Base-by-base conservation (phyloP, 2,113 vertebrate species). In the Hoplias malabaricus region DNA sequence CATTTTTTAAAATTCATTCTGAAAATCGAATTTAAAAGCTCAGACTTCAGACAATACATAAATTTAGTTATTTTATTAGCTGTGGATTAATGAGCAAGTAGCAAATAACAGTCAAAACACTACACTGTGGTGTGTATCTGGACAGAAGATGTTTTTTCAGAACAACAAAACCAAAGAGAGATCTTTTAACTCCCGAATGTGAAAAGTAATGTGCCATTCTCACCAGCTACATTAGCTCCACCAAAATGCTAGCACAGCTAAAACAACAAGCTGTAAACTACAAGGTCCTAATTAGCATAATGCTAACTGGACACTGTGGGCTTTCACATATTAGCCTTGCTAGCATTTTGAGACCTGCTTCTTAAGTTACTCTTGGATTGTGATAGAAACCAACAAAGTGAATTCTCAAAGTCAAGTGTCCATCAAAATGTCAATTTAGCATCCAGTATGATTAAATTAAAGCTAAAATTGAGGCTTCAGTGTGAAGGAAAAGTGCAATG, bases 41-140 rank as follows among this genome's bases (percentile, higher is more conserved):
- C n/a, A n/a, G n/a, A n/a, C n/a, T 38, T 38, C 9, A 38, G n/a
- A 3, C 31, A 34, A 7, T 14, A 33, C n/a, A 33, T 33, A 2
- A 16, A 6, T 61, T 8, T 61, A 4, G 13, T 34, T 10, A 16
- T n/a, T 63, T 63, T 63, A 63, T 63, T 63, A 36, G 31, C 59
- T 21, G 6, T 34, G 3, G 59, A 36, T n/a, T 63, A 36, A 61
- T 29, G 10, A 53, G 48, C 48, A 23, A n/a, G 48, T 21, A 53
- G 48, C 48, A 61, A 61, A 63, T 63, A 63, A 63, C 59, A 63
- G 59, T 63, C 31, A 16, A 31, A 61, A 6, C 59, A 63, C 59
- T 8, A 36, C 33, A n/a, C 48, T 23, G 21, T n/a, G 57, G 6
- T 61, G 1, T 5, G 10, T 36, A 9, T 36, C 7, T 31, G 8